Conservation (phyloP, 2,797 vertebrate species). For the Tokudaia tokunoshimensis region DNA sequence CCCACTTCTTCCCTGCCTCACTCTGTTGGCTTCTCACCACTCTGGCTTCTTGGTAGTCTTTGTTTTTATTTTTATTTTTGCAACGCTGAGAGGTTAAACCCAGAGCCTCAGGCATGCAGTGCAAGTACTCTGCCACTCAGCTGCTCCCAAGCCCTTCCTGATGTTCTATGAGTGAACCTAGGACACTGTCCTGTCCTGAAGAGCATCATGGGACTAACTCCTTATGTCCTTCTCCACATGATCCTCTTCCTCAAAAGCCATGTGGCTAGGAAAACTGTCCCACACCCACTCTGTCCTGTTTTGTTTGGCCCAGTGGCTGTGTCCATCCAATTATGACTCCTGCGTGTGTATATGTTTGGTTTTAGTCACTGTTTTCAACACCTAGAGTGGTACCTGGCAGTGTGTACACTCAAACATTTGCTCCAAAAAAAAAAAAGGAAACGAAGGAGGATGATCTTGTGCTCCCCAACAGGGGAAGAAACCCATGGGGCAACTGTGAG, state of each 20-base stretch:
- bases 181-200: not conserved
- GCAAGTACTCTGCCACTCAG: not conserved
- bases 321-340: not conserved
- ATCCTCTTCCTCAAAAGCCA: not conserved
- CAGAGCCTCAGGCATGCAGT: not conserved
- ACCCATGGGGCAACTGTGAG: not conserved
- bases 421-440: not conserved
- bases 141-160: not conserved
- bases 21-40: not conserved
- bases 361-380: slow-evolving; percentile 32
- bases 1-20: not conserved
- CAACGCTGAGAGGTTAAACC: not conserved
- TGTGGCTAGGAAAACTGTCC: not conserved
- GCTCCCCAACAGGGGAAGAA: not conserved
- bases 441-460: not conserved
- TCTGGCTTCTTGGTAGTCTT: not conserved
- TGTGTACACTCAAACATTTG: not conserved
- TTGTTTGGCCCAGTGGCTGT: not conserved
- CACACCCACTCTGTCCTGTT: not conserved
- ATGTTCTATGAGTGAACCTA: not conserved
- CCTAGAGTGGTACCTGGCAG: not conserved
- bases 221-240: not conserved
- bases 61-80: not conserved
- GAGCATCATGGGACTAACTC: not conserved
- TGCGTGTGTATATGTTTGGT: not conserved